Evolutionary conservation across 2,113 vertebrate genomes (phyloP).

Genomic region (Tangachromis dhanisi): DNA sequence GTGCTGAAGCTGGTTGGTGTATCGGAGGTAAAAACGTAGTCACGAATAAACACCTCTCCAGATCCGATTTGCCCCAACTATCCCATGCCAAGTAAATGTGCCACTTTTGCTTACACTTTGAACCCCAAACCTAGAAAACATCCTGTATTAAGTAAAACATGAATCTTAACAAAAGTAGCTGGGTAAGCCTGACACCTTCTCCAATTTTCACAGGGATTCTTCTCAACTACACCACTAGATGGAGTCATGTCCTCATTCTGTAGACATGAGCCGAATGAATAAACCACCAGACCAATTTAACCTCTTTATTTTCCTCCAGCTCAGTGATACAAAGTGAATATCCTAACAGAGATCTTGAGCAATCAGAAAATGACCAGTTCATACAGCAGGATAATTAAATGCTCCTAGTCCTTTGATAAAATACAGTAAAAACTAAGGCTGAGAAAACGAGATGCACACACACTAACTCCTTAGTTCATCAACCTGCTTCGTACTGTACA

Average conservation of each 20-base stretch:
- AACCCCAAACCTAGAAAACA: background rate
- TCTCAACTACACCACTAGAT: constrained; percentile 53
- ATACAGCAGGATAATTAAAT: background rate
- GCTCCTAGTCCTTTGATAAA: background rate
- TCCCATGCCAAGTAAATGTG: background rate
- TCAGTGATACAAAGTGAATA: background rate
- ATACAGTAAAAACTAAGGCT: background rate
- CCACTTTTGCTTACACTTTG: background rate
- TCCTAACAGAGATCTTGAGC: background rate
- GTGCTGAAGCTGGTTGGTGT: background rate
- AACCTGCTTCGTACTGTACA: background rate
- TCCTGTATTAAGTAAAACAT: background rate
- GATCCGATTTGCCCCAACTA: background rate
- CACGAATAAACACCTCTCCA: background rate
- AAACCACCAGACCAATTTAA: background rate
- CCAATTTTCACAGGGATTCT: background rate
- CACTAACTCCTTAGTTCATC: background rate
- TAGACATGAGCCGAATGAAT: background rate
- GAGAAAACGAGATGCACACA: background rate
- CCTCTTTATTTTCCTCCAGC: background rate
- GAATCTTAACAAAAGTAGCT: background rate
- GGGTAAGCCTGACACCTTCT: background rate
- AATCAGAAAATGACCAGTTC: background rate
- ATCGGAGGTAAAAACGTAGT: background rate
- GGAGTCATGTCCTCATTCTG: constrained; percentile 28